These are phyloP conservation scores for Microvelia longipes DNA, from an alignment of 1,140 invertebrate species.

Conservation along the genomic window DNA sequence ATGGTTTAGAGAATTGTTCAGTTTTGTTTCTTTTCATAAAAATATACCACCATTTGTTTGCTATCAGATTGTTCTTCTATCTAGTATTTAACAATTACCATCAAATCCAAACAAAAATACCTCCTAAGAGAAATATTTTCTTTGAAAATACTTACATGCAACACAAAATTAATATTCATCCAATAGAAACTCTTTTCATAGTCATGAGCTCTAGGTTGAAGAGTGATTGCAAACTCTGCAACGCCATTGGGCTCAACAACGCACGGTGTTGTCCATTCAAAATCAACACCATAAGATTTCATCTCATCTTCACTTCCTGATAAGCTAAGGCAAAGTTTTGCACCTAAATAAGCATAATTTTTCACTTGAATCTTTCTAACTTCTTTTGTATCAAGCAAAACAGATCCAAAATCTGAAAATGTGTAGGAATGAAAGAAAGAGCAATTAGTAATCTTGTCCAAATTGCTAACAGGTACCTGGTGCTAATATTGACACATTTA, in stretches of 20 bases:
- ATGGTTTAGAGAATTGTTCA: no score
- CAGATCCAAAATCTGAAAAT: not conserved
- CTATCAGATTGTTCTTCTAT: no score
- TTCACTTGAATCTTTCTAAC: not conserved
- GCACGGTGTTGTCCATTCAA: not conserved
- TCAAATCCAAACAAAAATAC: no score
- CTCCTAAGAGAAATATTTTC: no score
- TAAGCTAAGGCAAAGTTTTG: not conserved
- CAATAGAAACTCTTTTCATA: not conserved
- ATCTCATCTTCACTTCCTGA: not conserved
- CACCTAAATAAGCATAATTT: not conserved
- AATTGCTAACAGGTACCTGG: no score
- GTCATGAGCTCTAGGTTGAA: not conserved
- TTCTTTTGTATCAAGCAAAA: not conserved
- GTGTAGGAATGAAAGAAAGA: no score
- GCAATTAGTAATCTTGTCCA: no score
- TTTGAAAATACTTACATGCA: no score
- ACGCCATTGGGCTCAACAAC: not conserved
- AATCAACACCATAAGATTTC: not conserved
- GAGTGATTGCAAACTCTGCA: not conserved
- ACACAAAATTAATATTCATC: not conserved
- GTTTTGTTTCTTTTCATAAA: no score
- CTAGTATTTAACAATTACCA: no score
- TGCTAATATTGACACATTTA: no score
- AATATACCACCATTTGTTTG: no score